Evolutionary conservation across 2,888 invertebrate genomes (phyloP), one percentile per base, ranked within the genome.

Genomic region (Stenurella melanura): DNA sequence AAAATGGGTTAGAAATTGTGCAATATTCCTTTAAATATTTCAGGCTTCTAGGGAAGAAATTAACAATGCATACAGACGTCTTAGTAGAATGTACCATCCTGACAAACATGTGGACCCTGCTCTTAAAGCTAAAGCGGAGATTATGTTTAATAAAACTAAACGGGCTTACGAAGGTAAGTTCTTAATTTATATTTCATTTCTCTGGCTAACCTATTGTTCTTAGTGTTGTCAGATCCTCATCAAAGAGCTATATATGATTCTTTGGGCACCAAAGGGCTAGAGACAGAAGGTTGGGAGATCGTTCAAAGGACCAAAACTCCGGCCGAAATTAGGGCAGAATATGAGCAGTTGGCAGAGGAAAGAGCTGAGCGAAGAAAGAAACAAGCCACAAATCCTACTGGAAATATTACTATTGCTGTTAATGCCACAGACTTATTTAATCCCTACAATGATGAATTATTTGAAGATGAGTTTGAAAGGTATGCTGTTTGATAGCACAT

Each of bases 251-350:
- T 99, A 81, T 99, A 99, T 90, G 98, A 99, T 90, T 93, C 92
- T 69, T 89, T 93, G 89, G 98, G 98, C n/a, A 93, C 95, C 73
- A 94, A 95, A 86, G 99, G 98, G 0, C 90, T 99, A 34, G 95
- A 97, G 89, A 96, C 97, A 0, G 97, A 98, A 86, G 98, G 98
- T 73, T 98, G 98, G 97, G 97, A 98, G 90, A 92, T 98, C 42
- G 96, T 98, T 38, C 95, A 97, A 85, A 92, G 97, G 54, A 96
- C 96, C 0, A 95, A 96, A 88, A 98, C 98, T 2, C 97, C 98
- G 1, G 94, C 96, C 83, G 98, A 99, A 92, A 98, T 99, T 76
- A 91, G 98, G 75, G 98, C 98, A 78, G 99, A 99, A 90, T 99
- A 97, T 91, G 98, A 99, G 90, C 93, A 97, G 79, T 88, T 96